Base-by-base conservation (phyloP, 1,140 invertebrate species). In the Probaryconus sp. region DNA sequence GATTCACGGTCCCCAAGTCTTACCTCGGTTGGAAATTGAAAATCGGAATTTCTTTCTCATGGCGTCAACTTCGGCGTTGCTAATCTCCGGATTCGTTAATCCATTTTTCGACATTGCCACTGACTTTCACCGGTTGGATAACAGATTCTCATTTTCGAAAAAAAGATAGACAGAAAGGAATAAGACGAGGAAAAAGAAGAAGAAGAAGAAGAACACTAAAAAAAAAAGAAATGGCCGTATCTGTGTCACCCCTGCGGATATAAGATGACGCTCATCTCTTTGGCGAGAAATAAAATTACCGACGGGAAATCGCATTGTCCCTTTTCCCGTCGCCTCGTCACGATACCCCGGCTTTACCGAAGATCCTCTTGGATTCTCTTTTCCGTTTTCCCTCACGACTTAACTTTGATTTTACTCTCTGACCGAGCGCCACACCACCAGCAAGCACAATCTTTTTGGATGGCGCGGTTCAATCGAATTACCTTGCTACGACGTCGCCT, bases 211-310 rank as follows among this genome's bases (percentile, higher is more conserved):
- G 14, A 31, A 40, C 37, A 13, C 10, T 9, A 42, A 26, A 14
- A 56, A 5, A 42, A 51, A 48, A 55, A 63, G 30, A 47, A 68
- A 63, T 45, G 31, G 43, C 17, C 35, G 63, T 64, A 69, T 75
- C 60, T 38, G 42, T 69, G 71, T 69, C 71, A 64, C 38, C 28
- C 33, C 45, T 37, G 61, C 48, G 48, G 64, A 68, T 73, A 69
- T 77, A 60, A 72, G 69, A 61, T 65, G 75, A 73, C 53, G 58
- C 64, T 69, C 69, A 73, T 73, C 60, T 70, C 65, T 77, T 70
- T 51, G 64, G 60, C 55, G 75, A 70, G 69, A 77, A 77, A 77
- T 73, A 73, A 73, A 77, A 77, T 77, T 77, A 77, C 75, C 53
- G 68, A 24, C 64, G 60, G 64, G 64, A 73, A 77, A 77, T 77